Evolutionary conservation across 1,140 invertebrate species (phyloP).

Genomic region (Stenopsyche tienmushanensis): DNA sequence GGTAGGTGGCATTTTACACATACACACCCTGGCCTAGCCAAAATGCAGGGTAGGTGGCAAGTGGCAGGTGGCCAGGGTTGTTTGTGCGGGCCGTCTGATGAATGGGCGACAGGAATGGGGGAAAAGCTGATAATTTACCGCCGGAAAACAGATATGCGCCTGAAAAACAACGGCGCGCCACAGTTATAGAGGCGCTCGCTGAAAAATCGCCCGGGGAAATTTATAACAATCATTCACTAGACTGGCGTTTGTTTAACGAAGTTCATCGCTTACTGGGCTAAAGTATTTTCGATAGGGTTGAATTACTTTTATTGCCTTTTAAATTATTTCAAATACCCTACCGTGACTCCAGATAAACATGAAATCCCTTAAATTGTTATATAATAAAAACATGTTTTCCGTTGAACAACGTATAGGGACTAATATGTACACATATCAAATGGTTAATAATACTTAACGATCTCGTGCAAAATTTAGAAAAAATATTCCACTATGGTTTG

Average conservation of each 20-base stretch:
- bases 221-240: neutral
- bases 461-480: no score
- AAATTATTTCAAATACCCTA: no score
- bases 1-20: neutral
- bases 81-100: slow-evolving; percentile 29
- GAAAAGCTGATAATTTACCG: slow-evolving; percentile 34
- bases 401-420: no score
- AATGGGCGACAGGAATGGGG: slow-evolving; percentile 34
- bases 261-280: neutral
- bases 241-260: neutral
- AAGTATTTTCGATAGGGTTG: no score
- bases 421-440: no score
- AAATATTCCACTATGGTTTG: no score
- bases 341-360: no score
- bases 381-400: no score
- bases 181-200: neutral
- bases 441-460: no score
- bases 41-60: neutral
- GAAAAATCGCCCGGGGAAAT: neutral
- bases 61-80: neutral
- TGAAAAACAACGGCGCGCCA: slow-evolving; percentile 25
- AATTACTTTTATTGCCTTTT: no score
- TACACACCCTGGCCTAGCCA: neutral
- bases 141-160: slow-evolving; percentile 32
- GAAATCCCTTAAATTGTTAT: no score